Base-by-base conservation (phyloP, 2,888 invertebrate species). In the Perithous albicinctus region DNA sequence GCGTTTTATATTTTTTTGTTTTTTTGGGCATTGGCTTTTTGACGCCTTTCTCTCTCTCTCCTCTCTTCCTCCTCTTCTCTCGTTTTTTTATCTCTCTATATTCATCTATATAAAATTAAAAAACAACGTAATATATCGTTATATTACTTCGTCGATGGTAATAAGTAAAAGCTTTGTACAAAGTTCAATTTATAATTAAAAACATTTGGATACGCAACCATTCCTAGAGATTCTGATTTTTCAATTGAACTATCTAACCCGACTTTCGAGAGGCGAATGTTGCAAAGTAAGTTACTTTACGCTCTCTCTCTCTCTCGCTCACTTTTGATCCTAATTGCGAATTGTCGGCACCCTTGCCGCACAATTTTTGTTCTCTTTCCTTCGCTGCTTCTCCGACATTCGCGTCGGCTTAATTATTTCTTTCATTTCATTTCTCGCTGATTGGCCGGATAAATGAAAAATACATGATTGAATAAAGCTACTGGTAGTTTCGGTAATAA, bases 161-260 rank as follows among this genome's bases (percentile, higher is more conserved):
- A 91, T 91, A 92, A 91, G 85, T 91, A 91, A 92, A 91, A 91
- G 88, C 90, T 92, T 91, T 92, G 91, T 92, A 92, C 92, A 92
- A 92, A 92, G 91, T 90, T 91, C 85, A 91, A 92, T 92, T 90
- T 91, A 92, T 90, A 92, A 91, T 91, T 91, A 91, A 92, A 91
- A 92, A 92, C 90, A 87, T 90, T 91, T 90, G 89, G 89, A 90
- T 92, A 90, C 88, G 83, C 88, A 90, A 89, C 85, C 88, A 88
- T 88, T 78, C 74, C 89, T 88, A 90, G 90, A 89, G 90, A 89
- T 89, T 90, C 89, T 86, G 84, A 82, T 83, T 76, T 75, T 64
- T 76, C 75, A 82, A 84, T 83, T 83, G 83, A 88, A 86, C 86
- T 85, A 86, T 84, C 85, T 84, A 84, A 80, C 83, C 54, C 78